Conservation (phyloP, 2,797 vertebrate species). For the Schizothorax lantsangensis region DNA sequence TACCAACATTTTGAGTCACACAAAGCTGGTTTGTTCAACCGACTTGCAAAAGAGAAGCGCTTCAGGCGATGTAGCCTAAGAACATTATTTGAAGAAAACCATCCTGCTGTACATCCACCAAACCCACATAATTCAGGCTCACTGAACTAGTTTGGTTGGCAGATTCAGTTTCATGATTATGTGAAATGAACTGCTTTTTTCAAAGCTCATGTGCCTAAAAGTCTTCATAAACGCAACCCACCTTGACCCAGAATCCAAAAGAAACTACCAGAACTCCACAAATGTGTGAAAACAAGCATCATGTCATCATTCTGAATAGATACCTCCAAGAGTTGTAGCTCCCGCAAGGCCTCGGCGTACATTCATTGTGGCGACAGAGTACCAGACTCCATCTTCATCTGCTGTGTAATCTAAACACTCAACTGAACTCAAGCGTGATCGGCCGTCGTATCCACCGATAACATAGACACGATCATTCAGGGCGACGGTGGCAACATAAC, state of each 20-base stretch:
- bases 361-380: conserved; percentile 98
- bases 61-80: conserved; percentile 16
- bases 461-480: conserved; percentile 96
- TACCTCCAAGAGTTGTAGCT: conserved; percentile 95
- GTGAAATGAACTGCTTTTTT: background rate
- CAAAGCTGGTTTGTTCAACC: conserved; percentile 20
- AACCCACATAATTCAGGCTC: conserved; percentile 24
- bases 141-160: conserved; percentile 37
- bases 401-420: conserved; percentile 96
- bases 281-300: background rate
- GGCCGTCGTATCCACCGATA: conserved; percentile 95
- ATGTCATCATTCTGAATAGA: background rate
- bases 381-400: conserved; percentile 98
- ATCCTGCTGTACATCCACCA: background rate
- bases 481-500: conserved; percentile 95
- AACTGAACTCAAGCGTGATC: conserved; percentile 95
- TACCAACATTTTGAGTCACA: background rate
- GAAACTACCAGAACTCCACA: background rate
- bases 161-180: conserved; percentile 13
- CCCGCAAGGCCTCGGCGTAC: conserved; percentile 93
- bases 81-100: conserved; percentile 25
- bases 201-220: background rate
- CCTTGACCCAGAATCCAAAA: background rate
- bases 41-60: background rate
- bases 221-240: background rate